Percentiles rank a stretch among this genome's conserved stretches.
phyloP scores from a whole-genome alignment of 2,797 vertebrate genomes.

The Pantherophis alleghaniensis region DNA sequence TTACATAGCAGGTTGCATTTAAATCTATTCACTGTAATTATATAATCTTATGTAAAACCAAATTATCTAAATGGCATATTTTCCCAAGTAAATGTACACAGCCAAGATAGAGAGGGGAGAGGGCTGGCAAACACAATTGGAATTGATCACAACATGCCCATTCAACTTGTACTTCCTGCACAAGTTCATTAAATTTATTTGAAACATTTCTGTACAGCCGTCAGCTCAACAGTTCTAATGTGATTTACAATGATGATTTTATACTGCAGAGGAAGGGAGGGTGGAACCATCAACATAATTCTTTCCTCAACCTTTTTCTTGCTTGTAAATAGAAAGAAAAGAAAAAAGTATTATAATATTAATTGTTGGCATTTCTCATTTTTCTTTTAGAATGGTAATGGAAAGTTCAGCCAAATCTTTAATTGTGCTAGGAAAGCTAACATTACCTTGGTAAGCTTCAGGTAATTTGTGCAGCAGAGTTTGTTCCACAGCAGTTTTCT shows the following conservation, averaged over 20 bases:
- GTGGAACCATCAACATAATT: neutral
- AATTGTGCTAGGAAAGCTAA: neutral
- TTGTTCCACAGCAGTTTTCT: neutral
- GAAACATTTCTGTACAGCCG: neutral
- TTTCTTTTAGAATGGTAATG: neutral
- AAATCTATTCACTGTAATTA: neutral
- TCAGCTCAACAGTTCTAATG: neutral
- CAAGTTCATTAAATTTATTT: neutral
- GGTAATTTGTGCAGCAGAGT: neutral
- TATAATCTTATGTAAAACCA: neutral
- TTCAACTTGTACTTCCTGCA: neutral
- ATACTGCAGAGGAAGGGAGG: neutral
- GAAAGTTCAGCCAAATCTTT: neutral
- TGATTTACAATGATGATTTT: neutral
- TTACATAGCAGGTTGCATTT: neutral
- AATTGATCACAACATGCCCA: neutral
- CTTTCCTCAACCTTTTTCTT: neutral
- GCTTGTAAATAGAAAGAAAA: neutral
- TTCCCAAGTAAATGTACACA: neutral
- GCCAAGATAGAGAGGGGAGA: neutral
- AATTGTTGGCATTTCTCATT: neutral
- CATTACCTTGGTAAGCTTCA: slow-evolving; percentile 3
- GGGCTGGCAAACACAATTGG: neutral
- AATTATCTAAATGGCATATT: neutral
- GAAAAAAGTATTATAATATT: neutral